Evolutionary conservation across 2,888 invertebrate genomes (phyloP).

Genomic region (Tribolium freemani): DNA sequence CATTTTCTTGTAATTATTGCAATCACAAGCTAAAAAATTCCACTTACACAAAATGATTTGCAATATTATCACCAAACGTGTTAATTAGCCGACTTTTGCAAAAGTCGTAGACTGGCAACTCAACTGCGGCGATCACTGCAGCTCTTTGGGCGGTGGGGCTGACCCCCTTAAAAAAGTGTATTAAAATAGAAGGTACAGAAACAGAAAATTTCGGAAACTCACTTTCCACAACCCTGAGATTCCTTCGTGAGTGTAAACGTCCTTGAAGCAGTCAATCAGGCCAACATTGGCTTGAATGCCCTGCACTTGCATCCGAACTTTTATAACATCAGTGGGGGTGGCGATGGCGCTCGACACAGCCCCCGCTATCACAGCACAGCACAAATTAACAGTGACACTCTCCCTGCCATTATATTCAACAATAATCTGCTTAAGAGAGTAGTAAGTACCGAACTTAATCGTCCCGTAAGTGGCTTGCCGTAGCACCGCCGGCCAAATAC

Average conservation of each 20-base stretch:
- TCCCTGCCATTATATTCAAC: constrained; percentile 72
- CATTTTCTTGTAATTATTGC: not conserved
- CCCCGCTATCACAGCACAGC: constrained; percentile 88
- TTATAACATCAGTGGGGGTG: constrained; percentile 96
- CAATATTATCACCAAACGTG: constrained; percentile 82
- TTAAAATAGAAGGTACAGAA: not conserved
- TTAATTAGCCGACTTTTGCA: constrained; percentile 82
- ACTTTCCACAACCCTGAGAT: constrained; percentile 89
- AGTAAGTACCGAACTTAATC: constrained; percentile 96
- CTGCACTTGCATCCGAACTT: constrained; percentile 92
- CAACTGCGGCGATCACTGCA: constrained; percentile 93
- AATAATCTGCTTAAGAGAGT: constrained; percentile 84
- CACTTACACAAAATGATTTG: constrained; percentile 87
- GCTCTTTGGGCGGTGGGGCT: constrained; percentile 94
- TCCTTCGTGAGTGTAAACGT: constrained; percentile 89
- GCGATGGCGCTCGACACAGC: constrained; percentile 95
- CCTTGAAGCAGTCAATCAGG: constrained; percentile 83
- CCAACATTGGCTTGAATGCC: constrained; percentile 71
- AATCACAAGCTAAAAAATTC: not conserved
- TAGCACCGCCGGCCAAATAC: constrained; percentile 92
- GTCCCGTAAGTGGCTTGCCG: constrained; percentile 96
- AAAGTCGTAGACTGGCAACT: constrained; percentile 93
- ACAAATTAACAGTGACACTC: constrained; percentile 78
- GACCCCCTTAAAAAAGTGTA: constrained; percentile 78
- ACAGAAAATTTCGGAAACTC: constrained; percentile 39